Evolutionary conservation across 2,113 vertebrate genomes (phyloP).

Genomic region (Mirounga angustirostris): DNA sequence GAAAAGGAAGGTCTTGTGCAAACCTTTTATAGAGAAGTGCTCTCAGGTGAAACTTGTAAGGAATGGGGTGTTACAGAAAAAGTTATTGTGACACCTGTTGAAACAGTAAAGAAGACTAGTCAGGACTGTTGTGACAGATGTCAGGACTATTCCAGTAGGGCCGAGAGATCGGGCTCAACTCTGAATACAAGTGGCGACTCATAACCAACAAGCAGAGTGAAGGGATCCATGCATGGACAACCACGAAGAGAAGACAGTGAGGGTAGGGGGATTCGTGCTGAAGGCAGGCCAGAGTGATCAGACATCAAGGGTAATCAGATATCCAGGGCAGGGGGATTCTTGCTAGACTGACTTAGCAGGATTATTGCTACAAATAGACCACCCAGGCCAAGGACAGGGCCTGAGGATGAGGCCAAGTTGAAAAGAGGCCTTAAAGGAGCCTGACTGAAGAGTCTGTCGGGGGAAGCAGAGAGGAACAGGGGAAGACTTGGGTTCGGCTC

Average conservation of each 20-base stretch:
- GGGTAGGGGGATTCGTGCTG: neutral
- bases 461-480: neutral
- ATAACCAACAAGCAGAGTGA: neutral
- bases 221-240: neutral
- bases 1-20: neutral
- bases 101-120: neutral
- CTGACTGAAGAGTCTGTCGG: neutral
- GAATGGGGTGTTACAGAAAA: neutral
- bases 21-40: neutral
- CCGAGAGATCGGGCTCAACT: neutral
- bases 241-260: neutral
- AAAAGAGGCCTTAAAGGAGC: neutral
- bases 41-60: neutral
- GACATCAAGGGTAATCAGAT: neutral
- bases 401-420: neutral
- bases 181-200: neutral
- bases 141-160: neutral
- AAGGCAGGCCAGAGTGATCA: neutral
- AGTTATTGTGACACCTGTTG: neutral
- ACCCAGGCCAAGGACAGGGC: neutral
- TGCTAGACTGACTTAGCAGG: neutral
- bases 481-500: neutral
- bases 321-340: neutral
- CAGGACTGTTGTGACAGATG: neutral
- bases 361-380: neutral